A percentile compares a stretch with the other conserved stretches of the same genome.
Evolutionary conservation across 1,140 invertebrate genomes (phyloP).

Genomic region (Pentalonia nigronervosa): DNA sequence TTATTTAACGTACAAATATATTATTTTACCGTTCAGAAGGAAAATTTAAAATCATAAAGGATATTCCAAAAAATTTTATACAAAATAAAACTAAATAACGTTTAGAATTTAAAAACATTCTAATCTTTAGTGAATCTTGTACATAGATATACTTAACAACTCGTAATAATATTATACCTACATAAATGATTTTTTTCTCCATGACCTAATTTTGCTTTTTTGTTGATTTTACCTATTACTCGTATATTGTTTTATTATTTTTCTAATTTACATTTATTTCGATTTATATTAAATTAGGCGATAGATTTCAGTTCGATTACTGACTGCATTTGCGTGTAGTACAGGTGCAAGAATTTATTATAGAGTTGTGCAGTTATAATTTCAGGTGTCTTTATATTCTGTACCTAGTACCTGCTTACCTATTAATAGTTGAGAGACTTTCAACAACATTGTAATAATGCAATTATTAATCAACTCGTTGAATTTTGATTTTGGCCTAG

Average conservation of each 20-base stretch:
- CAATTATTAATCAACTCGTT: not conserved
- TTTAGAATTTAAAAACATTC: too few relatives aligned
- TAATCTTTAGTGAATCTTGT: too few relatives aligned
- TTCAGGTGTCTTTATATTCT: not conserved
- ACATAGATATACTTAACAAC: too few relatives aligned
- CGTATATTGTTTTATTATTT: not conserved
- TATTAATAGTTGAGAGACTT: not conserved
- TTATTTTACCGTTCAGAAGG: too few relatives aligned
- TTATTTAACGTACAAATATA: too few relatives aligned
- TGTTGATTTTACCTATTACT: not conserved
- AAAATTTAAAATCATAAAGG: too few relatives aligned
- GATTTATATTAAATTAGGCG: not conserved
- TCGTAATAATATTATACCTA: too few relatives aligned
- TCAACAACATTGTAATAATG: not conserved
- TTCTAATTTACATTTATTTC: not conserved
- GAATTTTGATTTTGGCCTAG: constrained; percentile 21
- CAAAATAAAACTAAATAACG: too few relatives aligned
- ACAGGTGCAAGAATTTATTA: too few relatives aligned
- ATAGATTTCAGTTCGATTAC: not conserved
- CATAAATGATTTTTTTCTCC: not conserved
- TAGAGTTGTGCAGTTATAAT: not conserved
- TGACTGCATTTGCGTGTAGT: not conserved
- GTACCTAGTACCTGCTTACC: not conserved
- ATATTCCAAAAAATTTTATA: too few relatives aligned
- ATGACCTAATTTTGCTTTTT: not conserved